A percentile compares a stretch with the other conserved stretches of the same genome.
phyloP scores from a whole-genome alignment of 2,797 vertebrate species.

The Mormyrus hasselquistii region DNA sequence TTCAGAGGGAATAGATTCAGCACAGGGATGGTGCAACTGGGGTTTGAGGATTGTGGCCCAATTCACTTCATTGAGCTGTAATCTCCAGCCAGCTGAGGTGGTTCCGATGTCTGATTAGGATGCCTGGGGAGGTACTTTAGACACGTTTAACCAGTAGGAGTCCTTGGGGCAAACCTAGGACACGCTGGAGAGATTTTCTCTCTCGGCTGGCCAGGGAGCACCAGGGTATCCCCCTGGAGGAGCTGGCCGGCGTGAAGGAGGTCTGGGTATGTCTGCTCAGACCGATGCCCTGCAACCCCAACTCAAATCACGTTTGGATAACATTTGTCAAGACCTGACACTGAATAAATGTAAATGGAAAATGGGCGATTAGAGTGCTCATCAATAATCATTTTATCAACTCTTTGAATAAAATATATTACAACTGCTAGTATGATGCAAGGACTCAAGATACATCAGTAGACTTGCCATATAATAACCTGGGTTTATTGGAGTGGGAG shows the following conservation, averaged over 20 bases:
- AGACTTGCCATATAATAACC: slow-evolving; percentile 40
- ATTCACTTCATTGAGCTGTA: not conserved
- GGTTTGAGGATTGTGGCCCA: not conserved
- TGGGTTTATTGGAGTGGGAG: slow-evolving; percentile 74
- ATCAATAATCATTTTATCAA: not conserved
- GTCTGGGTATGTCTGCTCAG: not conserved
- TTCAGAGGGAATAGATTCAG: not conserved
- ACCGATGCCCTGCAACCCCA: not conserved
- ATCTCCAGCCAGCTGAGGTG: not conserved
- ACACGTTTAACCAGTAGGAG: not conserved
- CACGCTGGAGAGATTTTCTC: not conserved
- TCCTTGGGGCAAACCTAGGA: not conserved
- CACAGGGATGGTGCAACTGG: not conserved
- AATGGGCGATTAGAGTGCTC: not conserved
- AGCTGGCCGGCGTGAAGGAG: not conserved
- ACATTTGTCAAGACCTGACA: not conserved
- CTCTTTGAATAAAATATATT: not conserved
- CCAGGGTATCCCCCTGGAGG: not conserved
- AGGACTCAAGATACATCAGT: not conserved
- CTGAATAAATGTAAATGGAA: not conserved
- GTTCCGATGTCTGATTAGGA: not conserved
- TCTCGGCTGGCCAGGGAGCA: not conserved
- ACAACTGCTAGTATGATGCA: not conserved
- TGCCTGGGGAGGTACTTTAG: not conserved
- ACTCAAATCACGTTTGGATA: not conserved